These are phyloP conservation scores for Stegana nigrithorax DNA, from an alignment of 2,888 invertebrate genomes.

Conservation along the genomic window DNA sequence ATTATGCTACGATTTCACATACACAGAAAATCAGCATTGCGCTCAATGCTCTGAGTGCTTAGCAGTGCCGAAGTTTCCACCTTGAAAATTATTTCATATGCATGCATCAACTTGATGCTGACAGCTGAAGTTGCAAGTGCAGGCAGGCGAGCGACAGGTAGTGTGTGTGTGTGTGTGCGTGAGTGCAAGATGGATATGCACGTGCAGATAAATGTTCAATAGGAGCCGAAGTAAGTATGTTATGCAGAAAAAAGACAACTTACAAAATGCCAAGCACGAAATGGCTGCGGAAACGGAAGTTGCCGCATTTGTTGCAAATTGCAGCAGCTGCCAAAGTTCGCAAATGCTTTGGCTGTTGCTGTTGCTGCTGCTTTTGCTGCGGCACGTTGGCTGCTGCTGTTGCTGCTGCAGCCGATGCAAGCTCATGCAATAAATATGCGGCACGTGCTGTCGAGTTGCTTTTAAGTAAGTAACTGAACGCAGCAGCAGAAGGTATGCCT, in stretches of 20 bases:
- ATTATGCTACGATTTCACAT: conserved; percentile 29
- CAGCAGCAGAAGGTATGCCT: background rate
- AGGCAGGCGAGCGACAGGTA: background rate
- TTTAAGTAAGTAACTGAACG: background rate
- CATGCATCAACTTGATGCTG: background rate
- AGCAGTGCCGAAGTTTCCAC: no score
- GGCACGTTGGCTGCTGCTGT: no score
- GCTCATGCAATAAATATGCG: conserved; percentile 45
- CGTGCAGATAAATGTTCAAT: no score
- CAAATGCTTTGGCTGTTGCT: conserved; percentile 1
- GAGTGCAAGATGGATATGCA: no score
- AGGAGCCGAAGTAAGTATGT: background rate
- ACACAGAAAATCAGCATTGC: conserved; percentile 4
- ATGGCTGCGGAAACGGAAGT: conserved; percentile 11
- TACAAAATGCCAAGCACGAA: background rate
- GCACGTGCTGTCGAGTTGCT: conserved; percentile 24
- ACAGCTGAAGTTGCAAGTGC: conserved; percentile 13
- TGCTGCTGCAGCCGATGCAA: background rate
- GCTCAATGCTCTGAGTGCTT: background rate
- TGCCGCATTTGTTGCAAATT: conserved; percentile 18
- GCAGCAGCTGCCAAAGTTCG: conserved; percentile 34
- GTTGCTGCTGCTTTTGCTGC: conserved; percentile 16
- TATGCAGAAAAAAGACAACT: background rate
- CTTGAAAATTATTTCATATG: conserved; percentile 5
- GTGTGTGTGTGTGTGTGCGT: background rate